These are phyloP conservation scores for Aselliscus stoliczkanus DNA, from an alignment of 2,797 vertebrate genomes.

Conservation along the genomic window DNA sequence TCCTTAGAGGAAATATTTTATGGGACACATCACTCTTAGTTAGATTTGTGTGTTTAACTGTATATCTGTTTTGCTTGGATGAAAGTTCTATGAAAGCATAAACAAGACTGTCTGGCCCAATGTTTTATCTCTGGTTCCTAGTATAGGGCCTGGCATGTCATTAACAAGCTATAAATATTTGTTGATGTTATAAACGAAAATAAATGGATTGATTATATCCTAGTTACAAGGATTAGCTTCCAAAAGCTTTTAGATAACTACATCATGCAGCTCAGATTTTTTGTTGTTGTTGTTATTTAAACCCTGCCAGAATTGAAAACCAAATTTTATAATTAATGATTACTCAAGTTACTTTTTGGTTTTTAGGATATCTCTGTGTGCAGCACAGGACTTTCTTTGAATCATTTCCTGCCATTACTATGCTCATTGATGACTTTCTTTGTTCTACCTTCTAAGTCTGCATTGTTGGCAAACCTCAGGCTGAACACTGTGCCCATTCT, in stretches of 20 bases:
- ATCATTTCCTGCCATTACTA: slow-evolving; percentile 50
- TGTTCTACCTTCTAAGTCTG: slow-evolving; percentile 56
- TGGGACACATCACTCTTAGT: neutral
- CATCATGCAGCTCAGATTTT: neutral
- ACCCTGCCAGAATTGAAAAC: slow-evolving; percentile 1
- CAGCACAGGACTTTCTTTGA: slow-evolving; percentile 8
- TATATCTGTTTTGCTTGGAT: neutral
- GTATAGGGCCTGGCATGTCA: neutral
- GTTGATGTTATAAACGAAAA: slow-evolving; percentile 14
- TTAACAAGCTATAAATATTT: slow-evolving; percentile 22
- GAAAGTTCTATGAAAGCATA: neutral
- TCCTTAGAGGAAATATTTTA: neutral
- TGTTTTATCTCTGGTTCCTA: slow-evolving; percentile 7
- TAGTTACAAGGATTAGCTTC: slow-evolving; percentile 9
- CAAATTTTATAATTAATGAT: slow-evolving; percentile 46
- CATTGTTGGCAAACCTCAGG: slow-evolving; percentile 40
- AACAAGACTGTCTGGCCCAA: neutral
- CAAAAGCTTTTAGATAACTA: neutral
- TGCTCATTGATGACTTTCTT: slow-evolving; percentile 51
- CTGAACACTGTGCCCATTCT: slow-evolving; percentile 73
- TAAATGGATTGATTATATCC: slow-evolving; percentile 11
- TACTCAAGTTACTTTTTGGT: slow-evolving; percentile 25
- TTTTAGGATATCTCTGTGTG: slow-evolving; percentile 54
- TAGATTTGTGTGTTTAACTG: neutral
- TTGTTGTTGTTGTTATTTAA: neutral